Evolutionary conservation across 2,888 invertebrate genomes (phyloP).

Genomic region (Dolichopus griseipennis): DNA sequence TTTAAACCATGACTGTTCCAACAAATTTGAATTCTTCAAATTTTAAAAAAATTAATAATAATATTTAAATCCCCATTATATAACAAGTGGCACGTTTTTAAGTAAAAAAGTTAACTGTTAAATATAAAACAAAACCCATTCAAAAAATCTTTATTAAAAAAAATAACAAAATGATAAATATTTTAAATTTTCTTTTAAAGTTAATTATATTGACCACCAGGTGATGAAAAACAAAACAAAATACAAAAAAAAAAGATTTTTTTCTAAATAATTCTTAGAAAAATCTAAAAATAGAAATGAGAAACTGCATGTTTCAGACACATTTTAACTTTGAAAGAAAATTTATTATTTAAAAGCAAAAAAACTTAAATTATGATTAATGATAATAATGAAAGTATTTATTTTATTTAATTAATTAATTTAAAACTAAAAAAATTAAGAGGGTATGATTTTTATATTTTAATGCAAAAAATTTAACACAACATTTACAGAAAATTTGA

Average conservation of each 20-base stretch:
- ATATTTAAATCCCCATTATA: no score
- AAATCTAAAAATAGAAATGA: not conserved
- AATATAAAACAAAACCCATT: no score
- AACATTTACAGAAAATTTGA: no score
- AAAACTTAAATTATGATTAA: not conserved
- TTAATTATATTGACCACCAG: slow-evolving; percentile 7
- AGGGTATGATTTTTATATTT: no score
- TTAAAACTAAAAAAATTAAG: not conserved
- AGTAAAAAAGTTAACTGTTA: no score
- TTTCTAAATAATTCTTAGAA: no score
- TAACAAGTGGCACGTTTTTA: no score
- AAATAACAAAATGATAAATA: not conserved
- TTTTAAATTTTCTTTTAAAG: slow-evolving; percentile 4
- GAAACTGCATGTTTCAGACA: not conserved
- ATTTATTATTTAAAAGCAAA: not conserved
- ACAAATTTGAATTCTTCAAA: no score
- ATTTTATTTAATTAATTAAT: not conserved
- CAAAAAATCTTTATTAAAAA: no score
- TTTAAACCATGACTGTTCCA: no score
- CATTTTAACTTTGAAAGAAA: not conserved
- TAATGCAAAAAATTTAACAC: no score
- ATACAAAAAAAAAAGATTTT: slow-evolving; percentile 19
- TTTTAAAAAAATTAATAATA: no score
- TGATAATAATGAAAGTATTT: not conserved
- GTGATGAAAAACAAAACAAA: slow-evolving; percentile 12